Evolutionary conservation across 1,140 invertebrate species (phyloP), one percentile per base, ranked within the genome.

Genomic region (Drosophila micromelanica): DNA sequence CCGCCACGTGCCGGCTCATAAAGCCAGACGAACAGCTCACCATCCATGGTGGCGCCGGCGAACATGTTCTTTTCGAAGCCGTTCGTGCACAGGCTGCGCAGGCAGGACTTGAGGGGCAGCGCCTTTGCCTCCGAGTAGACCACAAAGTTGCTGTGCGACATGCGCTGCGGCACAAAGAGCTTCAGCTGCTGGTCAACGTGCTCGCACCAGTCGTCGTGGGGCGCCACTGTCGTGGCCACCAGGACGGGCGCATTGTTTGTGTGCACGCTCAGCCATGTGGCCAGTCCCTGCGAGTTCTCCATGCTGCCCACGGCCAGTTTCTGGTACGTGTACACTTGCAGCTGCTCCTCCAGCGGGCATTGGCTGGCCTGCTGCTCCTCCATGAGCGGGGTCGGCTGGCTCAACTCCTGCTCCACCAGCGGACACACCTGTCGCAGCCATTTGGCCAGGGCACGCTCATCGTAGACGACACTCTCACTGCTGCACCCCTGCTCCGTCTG

Each of bases 121-220:
- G 59, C 59, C 42, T 90, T 90, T 11, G 73, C 42, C 49, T 90
- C 87, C 0, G 37, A 59, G 35, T 74, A 91, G 2, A 84, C 65
- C 5, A 92, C 79, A 62, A 84, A 78, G 49, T 77, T 82, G 5
- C 72, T 62, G 23, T 75, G 76, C 13, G 67, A 51, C 64, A 92
- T 77, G 2, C 91, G 76, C 49, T 90, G 77, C 2, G 91, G 91
- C 40, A 90, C 63, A 48, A 73, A 92, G 0, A 92, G 60, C 23
- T 84, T 77, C 5, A 92, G 37, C 15, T 73, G 68, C 61, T 92
- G 89, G 23, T 90, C 76, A 20, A 91, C 69, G 69, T 92, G 91
- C 57, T 92, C 90, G 13, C 91, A 92, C 91, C 91, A 92, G 55
- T 90, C 90, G 15, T 92, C 90, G 27, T 92, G 91, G 1, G 84